Conservation (phyloP, 2,113 vertebrate species). For the Chaenogobius annularis region DNA sequence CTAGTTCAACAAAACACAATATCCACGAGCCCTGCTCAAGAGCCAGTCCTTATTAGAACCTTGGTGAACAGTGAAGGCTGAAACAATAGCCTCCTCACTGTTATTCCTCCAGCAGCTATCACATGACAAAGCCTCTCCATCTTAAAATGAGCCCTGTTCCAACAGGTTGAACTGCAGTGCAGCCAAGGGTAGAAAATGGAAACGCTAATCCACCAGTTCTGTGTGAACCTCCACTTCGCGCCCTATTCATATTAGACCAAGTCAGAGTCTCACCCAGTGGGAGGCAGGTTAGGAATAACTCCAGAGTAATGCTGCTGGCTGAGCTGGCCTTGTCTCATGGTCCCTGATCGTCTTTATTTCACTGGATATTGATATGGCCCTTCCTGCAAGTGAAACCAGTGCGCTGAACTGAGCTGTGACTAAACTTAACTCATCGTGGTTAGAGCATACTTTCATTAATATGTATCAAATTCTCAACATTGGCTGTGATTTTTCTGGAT, state of each 20-base stretch:
- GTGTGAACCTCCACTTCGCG: constrained; percentile 37
- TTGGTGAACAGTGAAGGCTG: constrained; percentile 34
- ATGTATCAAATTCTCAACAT: constrained; percentile 3
- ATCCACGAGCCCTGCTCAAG: constrained; percentile 43
- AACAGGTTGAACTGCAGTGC: constrained; percentile 49
- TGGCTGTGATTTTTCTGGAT: constrained; percentile 7
- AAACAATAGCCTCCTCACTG: constrained; percentile 60
- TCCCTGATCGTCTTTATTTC: constrained; percentile 30
- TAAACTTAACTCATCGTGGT: constrained; percentile 1
- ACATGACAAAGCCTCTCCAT: constrained; percentile 58
- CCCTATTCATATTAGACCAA: constrained; percentile 41
- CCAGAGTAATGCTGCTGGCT: constrained; percentile 25
- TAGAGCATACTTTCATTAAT: not conserved
- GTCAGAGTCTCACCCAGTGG: constrained; percentile 58
- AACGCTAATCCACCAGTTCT: constrained; percentile 50
- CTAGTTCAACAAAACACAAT: constrained; percentile 49
- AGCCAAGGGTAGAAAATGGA: constrained; percentile 56
- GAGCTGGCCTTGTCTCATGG: constrained; percentile 25
- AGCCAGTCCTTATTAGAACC: constrained; percentile 52
- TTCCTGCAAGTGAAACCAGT: constrained; percentile 30
- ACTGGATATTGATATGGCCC: constrained; percentile 24
- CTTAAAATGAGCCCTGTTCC: constrained; percentile 54
- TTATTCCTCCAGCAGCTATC: constrained; percentile 52
- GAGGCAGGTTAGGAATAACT: constrained; percentile 50
- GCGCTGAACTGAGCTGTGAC: not conserved